These are phyloP conservation scores for Acrobasis suavella DNA, from an alignment of 2,888 invertebrate genomes.

Conservation along the genomic window DNA sequence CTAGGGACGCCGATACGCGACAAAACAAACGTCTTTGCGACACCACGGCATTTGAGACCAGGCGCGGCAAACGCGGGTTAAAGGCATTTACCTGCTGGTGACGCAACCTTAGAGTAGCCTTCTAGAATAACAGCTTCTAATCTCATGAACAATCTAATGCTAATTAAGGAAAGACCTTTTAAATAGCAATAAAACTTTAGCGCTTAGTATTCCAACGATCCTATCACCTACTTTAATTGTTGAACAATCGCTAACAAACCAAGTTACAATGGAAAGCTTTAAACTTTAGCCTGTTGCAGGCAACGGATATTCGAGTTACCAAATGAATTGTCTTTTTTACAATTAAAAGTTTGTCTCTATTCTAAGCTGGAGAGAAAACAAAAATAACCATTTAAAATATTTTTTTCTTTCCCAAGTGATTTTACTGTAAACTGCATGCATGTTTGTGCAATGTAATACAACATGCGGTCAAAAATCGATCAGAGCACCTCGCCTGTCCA, in stretches of 20 bases:
- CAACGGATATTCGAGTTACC: not conserved
- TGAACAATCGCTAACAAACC: slow-evolving; percentile 13
- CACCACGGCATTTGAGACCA: slow-evolving; percentile 16
- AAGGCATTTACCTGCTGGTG: slow-evolving; percentile 39
- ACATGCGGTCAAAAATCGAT: slow-evolving; percentile 58
- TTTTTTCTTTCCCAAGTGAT: no score
- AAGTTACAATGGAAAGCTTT: slow-evolving; percentile 14
- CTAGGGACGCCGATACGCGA: slow-evolving; percentile 39
- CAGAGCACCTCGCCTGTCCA: slow-evolving; percentile 60
- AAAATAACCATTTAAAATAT: slow-evolving; percentile 10
- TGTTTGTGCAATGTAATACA: slow-evolving; percentile 31
- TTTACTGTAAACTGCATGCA: no score
- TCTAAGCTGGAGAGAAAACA: not conserved
- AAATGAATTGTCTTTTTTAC: not conserved
- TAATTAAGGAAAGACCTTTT: slow-evolving; percentile 33
- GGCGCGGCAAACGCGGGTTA: slow-evolving; percentile 29
- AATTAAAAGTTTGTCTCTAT: not conserved
- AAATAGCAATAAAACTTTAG: slow-evolving; percentile 26
- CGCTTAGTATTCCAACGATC: slow-evolving; percentile 6
- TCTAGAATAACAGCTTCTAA: slow-evolving; percentile 2
- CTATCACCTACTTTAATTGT: slow-evolving; percentile 16
- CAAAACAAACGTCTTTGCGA: slow-evolving; percentile 34
- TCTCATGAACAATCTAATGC: slow-evolving; percentile 26
- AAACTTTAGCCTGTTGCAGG: not conserved
- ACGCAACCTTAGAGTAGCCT: slow-evolving; percentile 32